These are phyloP conservation scores for Botia kubotai DNA, from an alignment of 2,797 vertebrate genomes.

Conservation along the genomic window DNA sequence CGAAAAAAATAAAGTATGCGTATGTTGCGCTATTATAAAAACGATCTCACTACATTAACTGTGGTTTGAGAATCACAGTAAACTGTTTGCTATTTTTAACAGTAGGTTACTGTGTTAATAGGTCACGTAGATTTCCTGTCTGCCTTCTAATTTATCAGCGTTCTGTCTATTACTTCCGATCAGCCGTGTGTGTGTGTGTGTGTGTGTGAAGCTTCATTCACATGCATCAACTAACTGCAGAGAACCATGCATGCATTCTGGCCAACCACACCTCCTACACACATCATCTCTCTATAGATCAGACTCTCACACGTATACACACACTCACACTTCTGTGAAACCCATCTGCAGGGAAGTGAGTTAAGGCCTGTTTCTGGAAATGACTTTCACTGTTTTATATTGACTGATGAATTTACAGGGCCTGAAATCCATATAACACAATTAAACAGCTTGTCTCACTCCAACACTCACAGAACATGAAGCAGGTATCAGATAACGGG, in stretches of 20 bases:
- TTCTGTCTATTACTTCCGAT: conserved; percentile 13
- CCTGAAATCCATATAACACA: conserved; percentile 23
- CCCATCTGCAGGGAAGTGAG: conserved; percentile 49
- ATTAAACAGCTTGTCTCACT: conserved; percentile 11
- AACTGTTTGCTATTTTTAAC: neutral
- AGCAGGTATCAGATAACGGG: neutral
- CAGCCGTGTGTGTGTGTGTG: conserved; percentile 11
- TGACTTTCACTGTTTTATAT: conserved; percentile 44
- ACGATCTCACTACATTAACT: neutral
- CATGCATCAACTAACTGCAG: conserved; percentile 13
- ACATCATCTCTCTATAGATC: conserved; percentile 29
- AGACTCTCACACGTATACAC: conserved; percentile 23
- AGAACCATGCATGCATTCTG: neutral
- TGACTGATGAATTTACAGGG: conserved; percentile 13
- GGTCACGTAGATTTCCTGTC: neutral
- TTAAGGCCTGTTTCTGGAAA: conserved; percentile 55
- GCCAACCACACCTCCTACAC: conserved; percentile 32
- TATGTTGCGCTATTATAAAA: neutral
- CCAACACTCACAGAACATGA: conserved; percentile 13
- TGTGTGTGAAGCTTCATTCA: neutral
- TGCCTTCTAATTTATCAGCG: conserved; percentile 11
- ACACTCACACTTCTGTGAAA: conserved; percentile 55
- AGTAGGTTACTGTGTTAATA: neutral
- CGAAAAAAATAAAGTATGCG: too few relatives aligned
- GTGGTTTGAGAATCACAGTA: neutral